Conservation (phyloP, 2,113 vertebrate genomes). For the Myotis davidii region DNA sequence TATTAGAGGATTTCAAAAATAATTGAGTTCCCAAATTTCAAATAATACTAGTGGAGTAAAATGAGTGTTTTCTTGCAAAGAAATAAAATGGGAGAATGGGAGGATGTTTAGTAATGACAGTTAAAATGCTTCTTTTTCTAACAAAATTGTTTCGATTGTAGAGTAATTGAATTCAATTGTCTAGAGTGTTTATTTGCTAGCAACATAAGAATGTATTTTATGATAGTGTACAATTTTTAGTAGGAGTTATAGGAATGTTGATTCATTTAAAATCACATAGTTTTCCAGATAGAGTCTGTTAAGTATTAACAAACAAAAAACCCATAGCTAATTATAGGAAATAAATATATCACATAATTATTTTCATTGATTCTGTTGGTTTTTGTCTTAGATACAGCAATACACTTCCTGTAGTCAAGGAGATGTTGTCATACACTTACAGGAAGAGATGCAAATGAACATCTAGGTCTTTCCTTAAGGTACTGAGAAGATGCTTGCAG, state of each 20-base stretch:
- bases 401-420: constrained; percentile 12
- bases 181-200: constrained; percentile 52
- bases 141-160: constrained; percentile 43
- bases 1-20: background rate
- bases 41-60: background rate
- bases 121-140: constrained; percentile 43
- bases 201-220: constrained; percentile 51
- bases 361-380: constrained; percentile 13
- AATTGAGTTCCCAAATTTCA: constrained; percentile 36
- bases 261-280: constrained; percentile 37
- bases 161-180: constrained; percentile 40
- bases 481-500: background rate
- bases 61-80: constrained; percentile 54
- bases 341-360: background rate
- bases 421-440: background rate
- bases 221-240: constrained; percentile 43
- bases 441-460: background rate
- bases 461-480: background rate
- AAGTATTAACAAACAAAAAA: constrained; percentile 54
- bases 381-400: constrained; percentile 45
- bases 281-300: constrained; percentile 32
- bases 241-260: constrained; percentile 26
- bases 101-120: constrained; percentile 2
- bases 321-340: constrained; percentile 23
- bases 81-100: constrained; percentile 52